Evolutionary conservation across 2,888 invertebrate genomes (phyloP).

Genomic region (Priocnemis perturbator): DNA sequence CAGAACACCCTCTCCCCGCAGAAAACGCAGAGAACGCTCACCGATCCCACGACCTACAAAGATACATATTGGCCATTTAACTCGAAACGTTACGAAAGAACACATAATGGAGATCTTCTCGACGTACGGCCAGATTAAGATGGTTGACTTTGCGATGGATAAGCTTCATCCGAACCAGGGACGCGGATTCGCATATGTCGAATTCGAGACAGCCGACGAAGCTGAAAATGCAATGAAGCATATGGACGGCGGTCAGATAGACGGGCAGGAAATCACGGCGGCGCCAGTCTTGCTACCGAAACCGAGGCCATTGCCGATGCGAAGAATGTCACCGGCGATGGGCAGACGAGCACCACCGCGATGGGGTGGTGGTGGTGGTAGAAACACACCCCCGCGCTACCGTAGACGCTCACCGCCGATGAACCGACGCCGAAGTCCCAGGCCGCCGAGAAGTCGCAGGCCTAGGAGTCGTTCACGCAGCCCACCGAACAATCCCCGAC

Average conservation of each 20-base stretch:
- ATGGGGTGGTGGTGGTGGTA: slow-evolving; percentile 75
- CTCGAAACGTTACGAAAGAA: slow-evolving; percentile 93
- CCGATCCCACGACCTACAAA: slow-evolving; percentile 94
- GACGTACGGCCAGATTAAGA: slow-evolving; percentile 90
- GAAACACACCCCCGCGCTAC: slow-evolving; percentile 75
- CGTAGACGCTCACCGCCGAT: slow-evolving; percentile 74
- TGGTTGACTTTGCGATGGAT: slow-evolving; percentile 93
- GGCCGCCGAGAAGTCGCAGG: slow-evolving; percentile 78
- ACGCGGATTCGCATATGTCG: slow-evolving; percentile 96
- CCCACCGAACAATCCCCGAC: slow-evolving; percentile 75
- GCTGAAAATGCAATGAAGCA: slow-evolving; percentile 99
- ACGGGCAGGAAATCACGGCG: slow-evolving; percentile 96
- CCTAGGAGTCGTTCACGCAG: slow-evolving; percentile 78
- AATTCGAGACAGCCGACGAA: slow-evolving; percentile 94
- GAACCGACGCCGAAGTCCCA: slow-evolving; percentile 78
- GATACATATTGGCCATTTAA: slow-evolving; percentile 94
- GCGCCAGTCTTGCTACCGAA: slow-evolving; percentile 93
- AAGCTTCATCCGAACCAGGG: slow-evolving; percentile 91
- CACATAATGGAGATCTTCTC: slow-evolving; percentile 94
- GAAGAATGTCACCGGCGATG: slow-evolving; percentile 70
- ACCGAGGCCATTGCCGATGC: slow-evolving; percentile 79
- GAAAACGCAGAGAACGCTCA: slow-evolving; percentile 87
- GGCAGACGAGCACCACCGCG: slow-evolving; percentile 78
- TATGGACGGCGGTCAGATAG: slow-evolving; percentile 99
- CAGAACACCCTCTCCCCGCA: slow-evolving; percentile 82